Conservation (phyloP, 2,888 invertebrate species). For the Digitonthophagus gazella region DNA sequence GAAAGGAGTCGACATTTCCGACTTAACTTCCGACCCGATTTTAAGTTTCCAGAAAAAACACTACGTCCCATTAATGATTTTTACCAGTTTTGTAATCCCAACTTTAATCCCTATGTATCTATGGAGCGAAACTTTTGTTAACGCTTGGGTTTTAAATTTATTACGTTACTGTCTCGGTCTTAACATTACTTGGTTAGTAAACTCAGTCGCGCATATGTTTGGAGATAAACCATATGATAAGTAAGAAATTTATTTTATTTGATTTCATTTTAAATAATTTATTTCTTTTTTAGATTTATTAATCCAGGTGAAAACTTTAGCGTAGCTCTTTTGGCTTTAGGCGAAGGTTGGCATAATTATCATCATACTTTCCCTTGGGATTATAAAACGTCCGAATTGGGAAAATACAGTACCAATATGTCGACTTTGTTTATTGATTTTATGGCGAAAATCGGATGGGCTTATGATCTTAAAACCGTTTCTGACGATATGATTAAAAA, state of each 20-base stretch:
- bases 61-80: slow-evolving; percentile 72
- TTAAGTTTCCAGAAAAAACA: slow-evolving; percentile 84
- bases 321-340: slow-evolving; percentile 67
- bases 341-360: slow-evolving; percentile 86
- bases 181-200: slow-evolving; percentile 88
- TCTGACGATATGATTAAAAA: slow-evolving; percentile 66
- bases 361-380: slow-evolving; percentile 87
- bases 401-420: slow-evolving; percentile 68
- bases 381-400: slow-evolving; percentile 79
- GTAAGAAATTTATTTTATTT: slow-evolving; percentile 45
- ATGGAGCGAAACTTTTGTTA: slow-evolving; percentile 72
- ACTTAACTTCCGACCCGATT: slow-evolving; percentile 78
- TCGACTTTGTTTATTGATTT: slow-evolving; percentile 78
- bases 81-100: slow-evolving; percentile 76
- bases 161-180: slow-evolving; percentile 78
- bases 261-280: neutral
- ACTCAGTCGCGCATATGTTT: slow-evolving; percentile 84
- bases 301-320: slow-evolving; percentile 22
- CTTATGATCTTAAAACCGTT: slow-evolving; percentile 82
- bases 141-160: slow-evolving; percentile 68
- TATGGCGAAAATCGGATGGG: slow-evolving; percentile 81
- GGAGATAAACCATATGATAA: slow-evolving; percentile 75
- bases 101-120: slow-evolving; percentile 70
- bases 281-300: slow-evolving; percentile 15
- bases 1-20: slow-evolving; percentile 79